Conservation (phyloP, 2,797 vertebrate species). For the Sphenopsis melanotis region DNA sequence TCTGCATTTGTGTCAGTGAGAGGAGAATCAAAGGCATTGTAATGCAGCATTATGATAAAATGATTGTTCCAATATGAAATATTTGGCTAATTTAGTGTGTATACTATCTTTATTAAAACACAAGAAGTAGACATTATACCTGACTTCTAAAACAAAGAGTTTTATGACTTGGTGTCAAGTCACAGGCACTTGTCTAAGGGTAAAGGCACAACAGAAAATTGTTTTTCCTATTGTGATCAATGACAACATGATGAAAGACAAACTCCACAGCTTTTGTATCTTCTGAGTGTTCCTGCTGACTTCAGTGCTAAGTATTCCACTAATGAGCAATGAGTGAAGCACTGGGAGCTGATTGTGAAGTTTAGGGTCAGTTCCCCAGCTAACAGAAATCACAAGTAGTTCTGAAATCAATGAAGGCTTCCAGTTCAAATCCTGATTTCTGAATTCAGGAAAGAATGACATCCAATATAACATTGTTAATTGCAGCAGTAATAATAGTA, state of each 20-base stretch:
- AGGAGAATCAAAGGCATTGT: background rate
- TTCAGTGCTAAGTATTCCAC: background rate
- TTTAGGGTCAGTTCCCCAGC: background rate
- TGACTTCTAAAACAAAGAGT: background rate
- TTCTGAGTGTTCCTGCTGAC: background rate
- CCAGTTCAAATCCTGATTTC: background rate
- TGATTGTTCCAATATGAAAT: background rate
- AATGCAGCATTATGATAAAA: background rate
- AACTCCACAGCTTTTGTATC: background rate
- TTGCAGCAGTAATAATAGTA: background rate
- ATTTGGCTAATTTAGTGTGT: background rate
- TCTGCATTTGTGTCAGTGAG: background rate
- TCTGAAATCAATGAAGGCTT: background rate
- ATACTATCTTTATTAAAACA: background rate
- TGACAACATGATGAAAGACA: background rate
- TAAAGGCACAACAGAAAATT: background rate
- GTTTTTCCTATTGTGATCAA: background rate
- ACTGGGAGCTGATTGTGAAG: background rate
- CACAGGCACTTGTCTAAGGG: background rate
- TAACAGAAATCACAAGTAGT: background rate
- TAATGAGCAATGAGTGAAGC: background rate
- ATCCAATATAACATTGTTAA: background rate
- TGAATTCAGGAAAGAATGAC: background rate
- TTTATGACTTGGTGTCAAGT: background rate
- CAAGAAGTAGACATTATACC: background rate